A percentile compares a stretch with the other conserved stretches of the same genome.
phyloP scores from a whole-genome alignment of 2,888 invertebrate species.

The Tenthredo amoena region DNA sequence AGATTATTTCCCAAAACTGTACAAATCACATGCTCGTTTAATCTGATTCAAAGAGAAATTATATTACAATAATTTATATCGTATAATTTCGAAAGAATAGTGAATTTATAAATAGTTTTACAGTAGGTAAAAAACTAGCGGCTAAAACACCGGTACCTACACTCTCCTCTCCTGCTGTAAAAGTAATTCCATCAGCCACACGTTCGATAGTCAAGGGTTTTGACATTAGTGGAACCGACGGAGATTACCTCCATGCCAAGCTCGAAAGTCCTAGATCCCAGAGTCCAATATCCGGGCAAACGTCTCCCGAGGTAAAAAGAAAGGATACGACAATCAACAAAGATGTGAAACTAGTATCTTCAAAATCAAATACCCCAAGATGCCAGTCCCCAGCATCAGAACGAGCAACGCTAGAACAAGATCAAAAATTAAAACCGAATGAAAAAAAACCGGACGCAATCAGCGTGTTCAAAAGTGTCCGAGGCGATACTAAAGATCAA shows the following conservation, averaged over 20 bases:
- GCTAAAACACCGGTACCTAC: slow-evolving; percentile 64
- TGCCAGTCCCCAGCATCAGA: slow-evolving; percentile 86
- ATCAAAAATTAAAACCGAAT: slow-evolving; percentile 76
- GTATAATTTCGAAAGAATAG: slow-evolving; percentile 46
- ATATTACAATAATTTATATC: not conserved
- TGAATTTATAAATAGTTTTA: slow-evolving; percentile 72
- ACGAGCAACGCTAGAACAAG: slow-evolving; percentile 64
- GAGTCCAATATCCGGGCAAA: slow-evolving; percentile 69
- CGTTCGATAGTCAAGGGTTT: slow-evolving; percentile 71
- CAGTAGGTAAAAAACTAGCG: slow-evolving; percentile 80
- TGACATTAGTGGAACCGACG: slow-evolving; percentile 67
- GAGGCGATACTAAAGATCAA: slow-evolving; percentile 90
- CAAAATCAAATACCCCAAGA: slow-evolving; percentile 81
- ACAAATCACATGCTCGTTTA: not conserved
- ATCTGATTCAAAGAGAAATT: not conserved
- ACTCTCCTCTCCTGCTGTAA: slow-evolving; percentile 67
- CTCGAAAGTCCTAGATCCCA: slow-evolving; percentile 69
- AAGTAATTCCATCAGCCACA: slow-evolving; percentile 71
- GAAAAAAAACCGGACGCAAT: slow-evolving; percentile 82
- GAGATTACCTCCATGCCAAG: slow-evolving; percentile 65
- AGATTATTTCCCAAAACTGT: not conserved
- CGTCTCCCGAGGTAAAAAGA: slow-evolving; percentile 68
- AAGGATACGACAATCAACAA: slow-evolving; percentile 77
- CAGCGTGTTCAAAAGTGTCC: slow-evolving; percentile 85
- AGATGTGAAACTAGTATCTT: slow-evolving; percentile 67